Evolutionary conservation across 1,140 invertebrate genomes (phyloP), one percentile per base, ranked within the genome.

Genomic region (Hylyphantes graminicola): DNA sequence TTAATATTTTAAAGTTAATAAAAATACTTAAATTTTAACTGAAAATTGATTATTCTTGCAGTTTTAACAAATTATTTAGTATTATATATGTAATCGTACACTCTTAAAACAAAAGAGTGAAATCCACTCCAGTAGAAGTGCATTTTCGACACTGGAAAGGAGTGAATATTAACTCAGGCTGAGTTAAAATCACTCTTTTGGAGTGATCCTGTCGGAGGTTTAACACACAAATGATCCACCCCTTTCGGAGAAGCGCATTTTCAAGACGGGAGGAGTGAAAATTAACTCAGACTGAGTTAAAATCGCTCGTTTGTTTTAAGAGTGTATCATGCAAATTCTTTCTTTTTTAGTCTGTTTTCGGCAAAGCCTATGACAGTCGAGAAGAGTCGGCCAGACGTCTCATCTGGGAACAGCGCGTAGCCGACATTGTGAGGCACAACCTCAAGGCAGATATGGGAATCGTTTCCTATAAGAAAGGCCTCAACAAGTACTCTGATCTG

Each of bases 361-460:
- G 51, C 67, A 70, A 70, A 19, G 92, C 93, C 12, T 92, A 93
- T 82, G 89, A 92, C 75, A n/a, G n/a, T 53, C 17, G 35, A n/a
- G 72, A 79, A 81, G 17, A 79, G 78, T 72, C 61, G 3, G 17
- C 21, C 5, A 92, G 95, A 21, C 92, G 94, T 91, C 96, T 96
- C 90, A 95, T 96, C 83, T 96, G 93, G 88, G 93, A 95, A 89
- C 94, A 96, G 88, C 96, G 96, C 89, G 93, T 93, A 87, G 92
- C 93, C 87, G 94, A 93, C 88, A 94, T 98, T 88, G 94, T 94
- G 35, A 93, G 93, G 87, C 96, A 97, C 88, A 98, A 98, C 91
- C 72, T 88, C 15, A 85, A 88, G 53, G 88, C 86, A 50, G 92
- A 93, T 85, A 87, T 90, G 67, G 95, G 95, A 0, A 87, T 92